Conservation (phyloP, 2,888 invertebrate genomes). For the Teleiodes luculella region DNA sequence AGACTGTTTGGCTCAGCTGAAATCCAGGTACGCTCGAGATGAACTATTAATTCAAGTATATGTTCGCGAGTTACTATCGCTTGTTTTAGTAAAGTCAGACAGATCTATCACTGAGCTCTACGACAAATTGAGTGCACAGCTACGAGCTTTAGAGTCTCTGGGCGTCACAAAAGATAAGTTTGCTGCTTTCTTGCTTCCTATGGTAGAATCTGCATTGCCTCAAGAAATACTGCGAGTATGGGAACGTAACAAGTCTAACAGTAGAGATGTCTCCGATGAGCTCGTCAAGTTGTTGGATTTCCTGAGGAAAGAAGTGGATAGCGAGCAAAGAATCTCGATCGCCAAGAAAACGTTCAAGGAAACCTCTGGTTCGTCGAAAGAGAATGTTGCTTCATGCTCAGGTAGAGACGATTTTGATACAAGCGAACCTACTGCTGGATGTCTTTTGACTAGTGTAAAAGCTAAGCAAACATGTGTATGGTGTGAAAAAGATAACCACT, state of each 20-base stretch:
- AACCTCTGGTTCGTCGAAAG: no score
- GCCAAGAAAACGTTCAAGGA: not conserved
- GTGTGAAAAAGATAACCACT: no score
- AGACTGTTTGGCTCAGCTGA: not conserved
- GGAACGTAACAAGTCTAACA: no score
- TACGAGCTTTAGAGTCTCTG: constrained; percentile 6
- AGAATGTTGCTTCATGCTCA: not conserved
- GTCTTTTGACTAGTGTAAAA: no score
- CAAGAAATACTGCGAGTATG: constrained; percentile 12
- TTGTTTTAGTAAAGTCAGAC: not conserved
- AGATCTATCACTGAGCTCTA: not conserved
- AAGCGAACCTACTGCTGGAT: not conserved
- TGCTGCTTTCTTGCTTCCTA: constrained; percentile 18
- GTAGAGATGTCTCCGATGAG: not conserved
- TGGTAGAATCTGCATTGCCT: constrained; percentile 19
- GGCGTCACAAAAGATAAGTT: constrained; percentile 15
- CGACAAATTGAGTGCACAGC: constrained; percentile 1
- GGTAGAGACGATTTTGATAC: not conserved
- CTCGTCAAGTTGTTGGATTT: not conserved
- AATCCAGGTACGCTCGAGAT: constrained; percentile 1
- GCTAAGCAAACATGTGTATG: no score
- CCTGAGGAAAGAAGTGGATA: constrained; percentile 13
- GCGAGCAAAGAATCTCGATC: constrained; percentile 5
- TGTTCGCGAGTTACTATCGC: constrained; percentile 6
- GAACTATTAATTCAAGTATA: constrained; percentile 12